Base-by-base conservation (phyloP, 2,888 invertebrate species). In the Blera fallax region DNA sequence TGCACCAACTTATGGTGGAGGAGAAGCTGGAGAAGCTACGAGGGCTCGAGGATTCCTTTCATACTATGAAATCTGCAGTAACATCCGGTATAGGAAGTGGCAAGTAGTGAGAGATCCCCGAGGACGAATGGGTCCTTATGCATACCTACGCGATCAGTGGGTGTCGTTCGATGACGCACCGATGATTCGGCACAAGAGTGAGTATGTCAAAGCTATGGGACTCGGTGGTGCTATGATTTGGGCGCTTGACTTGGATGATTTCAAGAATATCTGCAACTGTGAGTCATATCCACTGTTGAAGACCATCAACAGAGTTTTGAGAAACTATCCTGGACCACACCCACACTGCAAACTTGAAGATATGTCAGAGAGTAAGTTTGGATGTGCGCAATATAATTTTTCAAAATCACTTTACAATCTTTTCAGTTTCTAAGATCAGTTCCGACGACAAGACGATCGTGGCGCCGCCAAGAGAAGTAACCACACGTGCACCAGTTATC, bases 171-270 rank as follows among this genome's bases (percentile, higher is more conserved):
- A 98, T 90, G 98, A 98, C 90, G 94, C 95, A 37, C 94, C 94
- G 37, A 97, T 97, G 95, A 95, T 97, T 18, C 94, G 95, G 29
- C 95, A 96, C 88, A 98, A 98, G 89, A 95, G 97, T 2, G 95
- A 97, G 89, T 97, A 95, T 89, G 95, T 97, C 6, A 95, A 95
- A 82, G 94, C 95, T 0, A 95, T 96, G 94, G 95, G 95, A 0
- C 93, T 98, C 3, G 97, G 96, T 14, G 97, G 97, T 37, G 95
- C 95, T 48, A 97, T 97, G 97, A 95, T 97, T 21, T 98, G 97
- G 97, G 96, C 97, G 0, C 92, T 97, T 11, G 97, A 97, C 91
- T 92, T 97, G 72, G 97, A 98, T 89, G 97, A 98, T 91, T 97
- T 97, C 90, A 95, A 94, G 87, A 96, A 97, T 87, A 93, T 94